A percentile compares a stretch with the other conserved stretches of the same genome.
These are phyloP conservation scores for Neoscelio sp. DNA, from an alignment of 2,888 invertebrate species.

Conservation along the genomic window DNA sequence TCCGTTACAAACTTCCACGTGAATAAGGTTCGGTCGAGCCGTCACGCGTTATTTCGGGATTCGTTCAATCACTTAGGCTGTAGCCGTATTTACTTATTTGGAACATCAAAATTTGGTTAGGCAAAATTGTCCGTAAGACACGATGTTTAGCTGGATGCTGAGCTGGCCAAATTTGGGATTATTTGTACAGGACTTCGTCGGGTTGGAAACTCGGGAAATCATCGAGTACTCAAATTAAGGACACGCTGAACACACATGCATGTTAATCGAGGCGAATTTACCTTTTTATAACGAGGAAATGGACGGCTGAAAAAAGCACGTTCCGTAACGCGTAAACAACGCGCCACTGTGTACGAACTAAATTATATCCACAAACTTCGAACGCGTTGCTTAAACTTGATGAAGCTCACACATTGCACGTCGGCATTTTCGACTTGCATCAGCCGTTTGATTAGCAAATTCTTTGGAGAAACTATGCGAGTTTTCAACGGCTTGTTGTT, in stretches of 20 bases:
- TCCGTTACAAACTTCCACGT: too few species aligned
- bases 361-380: conserved; percentile 37
- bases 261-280: too few species aligned
- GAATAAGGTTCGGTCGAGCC: conserved; percentile 27
- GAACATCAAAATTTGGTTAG: conserved; percentile 23
- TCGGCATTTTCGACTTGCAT: conserved; percentile 13
- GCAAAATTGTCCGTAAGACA: conserved; percentile 4
- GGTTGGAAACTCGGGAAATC: conserved; percentile 6
- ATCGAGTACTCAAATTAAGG: too few species aligned
- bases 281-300: too few species aligned
- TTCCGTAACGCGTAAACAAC: conserved; percentile 3
- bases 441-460: conserved; percentile 36
- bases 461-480: conserved; percentile 3
- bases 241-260: too few species aligned
- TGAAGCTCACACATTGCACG: conserved; percentile 5
- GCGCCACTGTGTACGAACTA: conserved; percentile 1
- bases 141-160: background rate
- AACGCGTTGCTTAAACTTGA: conserved; percentile 20
- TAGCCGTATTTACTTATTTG: background rate
- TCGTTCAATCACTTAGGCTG: conserved; percentile 32
- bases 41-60: conserved; percentile 14
- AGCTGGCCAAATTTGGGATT: background rate
- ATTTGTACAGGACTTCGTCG: conserved; percentile 12
- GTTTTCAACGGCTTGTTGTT: too few species aligned
- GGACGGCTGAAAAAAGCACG: conserved; percentile 2